Conservation (phyloP, 2,888 invertebrate species). For the Coelogynopora nodosa region DNA sequence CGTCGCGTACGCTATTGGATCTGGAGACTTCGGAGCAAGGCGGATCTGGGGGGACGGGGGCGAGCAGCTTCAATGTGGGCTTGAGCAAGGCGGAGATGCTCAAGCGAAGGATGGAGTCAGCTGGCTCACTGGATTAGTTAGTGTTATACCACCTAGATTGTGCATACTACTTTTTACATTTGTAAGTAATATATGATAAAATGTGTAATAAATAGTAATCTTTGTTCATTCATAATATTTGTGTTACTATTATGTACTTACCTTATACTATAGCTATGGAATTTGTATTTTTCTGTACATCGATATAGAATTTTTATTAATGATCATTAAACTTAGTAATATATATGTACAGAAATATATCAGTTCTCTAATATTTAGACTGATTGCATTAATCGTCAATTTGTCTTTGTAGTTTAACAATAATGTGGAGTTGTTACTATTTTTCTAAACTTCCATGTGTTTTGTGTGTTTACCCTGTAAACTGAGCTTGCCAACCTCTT, state of each 20-base stretch:
- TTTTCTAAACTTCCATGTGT: neutral
- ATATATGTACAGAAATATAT: neutral
- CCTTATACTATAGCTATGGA: neutral
- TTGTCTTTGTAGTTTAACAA: too few relatives aligned
- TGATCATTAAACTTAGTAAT: neutral
- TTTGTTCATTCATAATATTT: too few relatives aligned
- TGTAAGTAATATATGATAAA: neutral
- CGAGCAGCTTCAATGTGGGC: neutral
- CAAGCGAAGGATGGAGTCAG: neutral
- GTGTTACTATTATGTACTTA: neutral
- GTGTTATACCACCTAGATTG: neutral
- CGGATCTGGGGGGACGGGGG: neutral
- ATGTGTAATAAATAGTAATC: neutral
- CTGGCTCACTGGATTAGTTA: neutral
- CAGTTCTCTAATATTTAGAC: too few relatives aligned
- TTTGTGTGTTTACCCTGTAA: neutral
- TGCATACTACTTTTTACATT: neutral
- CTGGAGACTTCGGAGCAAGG: neutral
- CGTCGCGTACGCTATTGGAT: neutral
- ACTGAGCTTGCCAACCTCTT: conserved; percentile 19
- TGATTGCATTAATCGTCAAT: too few relatives aligned
- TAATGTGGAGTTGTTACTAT: neutral
- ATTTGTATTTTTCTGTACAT: neutral
- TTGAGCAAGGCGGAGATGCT: conserved; percentile 13
- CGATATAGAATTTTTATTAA: neutral